Percentiles rank a stretch among this genome's conserved stretches.
Evolutionary conservation across 2,888 invertebrate genomes (phyloP).

Genomic region (Pinctada fucata): DNA sequence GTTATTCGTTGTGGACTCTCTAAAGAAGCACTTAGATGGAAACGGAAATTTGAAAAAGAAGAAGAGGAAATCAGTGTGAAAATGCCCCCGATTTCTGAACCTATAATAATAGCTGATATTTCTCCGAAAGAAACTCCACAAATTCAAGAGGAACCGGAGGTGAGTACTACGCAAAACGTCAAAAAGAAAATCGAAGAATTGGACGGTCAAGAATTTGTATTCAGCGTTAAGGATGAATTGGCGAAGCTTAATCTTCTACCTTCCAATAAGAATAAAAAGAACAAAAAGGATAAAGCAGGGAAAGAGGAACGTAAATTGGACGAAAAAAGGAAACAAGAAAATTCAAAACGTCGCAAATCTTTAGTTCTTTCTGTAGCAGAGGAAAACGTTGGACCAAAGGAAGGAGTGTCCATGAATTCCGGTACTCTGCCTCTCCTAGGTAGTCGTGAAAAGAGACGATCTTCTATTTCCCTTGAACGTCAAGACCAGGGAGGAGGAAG

Average conservation of each 20-base stretch:
- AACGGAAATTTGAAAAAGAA: slow-evolving; percentile 7
- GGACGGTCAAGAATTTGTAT: slow-evolving; percentile 1
- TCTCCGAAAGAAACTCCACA: not conserved
- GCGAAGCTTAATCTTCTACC: slow-evolving; percentile 11
- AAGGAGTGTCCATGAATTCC: not conserved
- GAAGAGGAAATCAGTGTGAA: not conserved
- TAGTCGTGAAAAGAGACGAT: not conserved
- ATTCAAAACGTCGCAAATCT: not conserved
- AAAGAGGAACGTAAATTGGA: not conserved
- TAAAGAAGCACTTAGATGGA: not conserved
- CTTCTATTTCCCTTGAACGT: not conserved
- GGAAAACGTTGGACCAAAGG: not conserved
- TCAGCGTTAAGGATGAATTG: slow-evolving; percentile 22
- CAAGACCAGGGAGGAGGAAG: not conserved
- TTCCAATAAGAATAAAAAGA: not conserved
- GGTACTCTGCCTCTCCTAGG: not conserved
- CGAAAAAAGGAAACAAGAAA: not conserved
- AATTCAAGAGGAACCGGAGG: not conserved
- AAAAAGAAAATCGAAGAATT: not conserved
- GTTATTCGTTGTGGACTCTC: not conserved
- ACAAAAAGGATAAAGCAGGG: not conserved
- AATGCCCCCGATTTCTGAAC: not conserved
- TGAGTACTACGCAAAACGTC: no score
- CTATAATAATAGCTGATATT: not conserved
- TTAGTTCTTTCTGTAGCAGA: slow-evolving; percentile 1